phyloP scores from a whole-genome alignment of 2,797 vertebrate genomes.

The Arrhamphus sclerolepis region DNA sequence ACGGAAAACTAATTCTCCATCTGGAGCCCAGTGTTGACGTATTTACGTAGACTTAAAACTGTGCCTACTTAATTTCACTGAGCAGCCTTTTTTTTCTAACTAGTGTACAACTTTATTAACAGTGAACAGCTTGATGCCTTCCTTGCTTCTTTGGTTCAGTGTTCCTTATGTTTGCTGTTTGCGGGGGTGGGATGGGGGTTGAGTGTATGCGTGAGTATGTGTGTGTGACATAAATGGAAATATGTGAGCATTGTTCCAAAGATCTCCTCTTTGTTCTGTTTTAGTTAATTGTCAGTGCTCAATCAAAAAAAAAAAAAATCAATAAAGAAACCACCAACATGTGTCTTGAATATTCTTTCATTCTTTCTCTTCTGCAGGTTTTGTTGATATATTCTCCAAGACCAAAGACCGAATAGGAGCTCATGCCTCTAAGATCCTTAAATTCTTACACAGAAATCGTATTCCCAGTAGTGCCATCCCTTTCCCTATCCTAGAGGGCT shows the following conservation, averaged over 20 bases:
- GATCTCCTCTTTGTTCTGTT: neutral
- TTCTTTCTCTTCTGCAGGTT: conserved; percentile 77
- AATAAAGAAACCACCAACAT: neutral
- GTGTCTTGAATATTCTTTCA: fast-evolving
- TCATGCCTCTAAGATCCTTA: conserved; percentile 92
- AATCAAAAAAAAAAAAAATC: neutral
- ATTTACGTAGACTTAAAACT: neutral
- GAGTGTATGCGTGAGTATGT: neutral
- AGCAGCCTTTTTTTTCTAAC: neutral
- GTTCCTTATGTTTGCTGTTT: neutral
- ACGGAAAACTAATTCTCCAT: neutral
- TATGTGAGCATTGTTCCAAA: neutral
- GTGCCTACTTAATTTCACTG: neutral
- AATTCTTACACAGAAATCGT: conserved; percentile 93
- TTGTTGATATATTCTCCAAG: conserved; percentile 97
- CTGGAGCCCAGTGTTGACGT: neutral
- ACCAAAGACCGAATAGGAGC: conserved; percentile 88
- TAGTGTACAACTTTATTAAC: neutral
- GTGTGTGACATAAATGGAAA: neutral
- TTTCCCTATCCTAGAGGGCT: conserved; percentile 92
- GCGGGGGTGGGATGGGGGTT: neutral
- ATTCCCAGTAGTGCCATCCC: conserved; percentile 91
- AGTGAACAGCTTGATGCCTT: neutral
- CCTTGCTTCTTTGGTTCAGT: neutral
- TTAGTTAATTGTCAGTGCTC: neutral